A percentile compares a stretch with the other conserved stretches of the same genome.
These are phyloP conservation scores for Mythimna pallens DNA, from an alignment of 2,888 invertebrate genomes.

Conservation along the genomic window DNA sequence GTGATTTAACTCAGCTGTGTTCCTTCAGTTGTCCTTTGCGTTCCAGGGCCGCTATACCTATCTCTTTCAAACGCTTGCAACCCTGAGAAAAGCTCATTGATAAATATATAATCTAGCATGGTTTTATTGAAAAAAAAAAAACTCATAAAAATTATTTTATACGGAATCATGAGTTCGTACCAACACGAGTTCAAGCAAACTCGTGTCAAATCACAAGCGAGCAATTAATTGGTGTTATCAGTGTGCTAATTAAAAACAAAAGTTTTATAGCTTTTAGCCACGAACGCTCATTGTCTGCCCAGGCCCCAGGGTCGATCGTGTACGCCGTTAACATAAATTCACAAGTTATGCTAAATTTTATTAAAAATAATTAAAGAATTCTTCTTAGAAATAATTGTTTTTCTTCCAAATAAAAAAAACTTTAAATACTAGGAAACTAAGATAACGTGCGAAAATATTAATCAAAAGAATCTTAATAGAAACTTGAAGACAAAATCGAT, in stretches of 20 bases:
- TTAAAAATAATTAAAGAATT: conserved; percentile 4
- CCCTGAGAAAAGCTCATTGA: not conserved
- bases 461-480: not conserved
- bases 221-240: conserved; percentile 53
- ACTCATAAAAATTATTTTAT: not conserved
- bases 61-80: too few relatives aligned
- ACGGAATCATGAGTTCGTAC: conserved; percentile 14
- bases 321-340: conserved; percentile 25
- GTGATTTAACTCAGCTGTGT: too few relatives aligned
- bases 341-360: conserved; percentile 16
- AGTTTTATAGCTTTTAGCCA: conserved; percentile 50
- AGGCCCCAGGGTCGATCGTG: conserved; percentile 39
- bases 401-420: not conserved
- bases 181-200: conserved; percentile 7
- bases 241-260: conserved; percentile 52
- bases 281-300: conserved; percentile 53
- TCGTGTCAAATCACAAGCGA: conserved; percentile 46
- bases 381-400: conserved; percentile 1
- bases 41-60: too few relatives aligned
- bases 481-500: not conserved
- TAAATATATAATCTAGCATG: not conserved
- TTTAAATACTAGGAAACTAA: not conserved
- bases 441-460: not conserved
- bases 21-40: too few relatives aligned
- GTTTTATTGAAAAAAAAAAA: too few relatives aligned